A percentile compares a stretch with the other conserved stretches of the same genome.
These are phyloP conservation scores for Cosmia pyralina DNA, from an alignment of 2,888 invertebrate genomes.

Conservation along the genomic window DNA sequence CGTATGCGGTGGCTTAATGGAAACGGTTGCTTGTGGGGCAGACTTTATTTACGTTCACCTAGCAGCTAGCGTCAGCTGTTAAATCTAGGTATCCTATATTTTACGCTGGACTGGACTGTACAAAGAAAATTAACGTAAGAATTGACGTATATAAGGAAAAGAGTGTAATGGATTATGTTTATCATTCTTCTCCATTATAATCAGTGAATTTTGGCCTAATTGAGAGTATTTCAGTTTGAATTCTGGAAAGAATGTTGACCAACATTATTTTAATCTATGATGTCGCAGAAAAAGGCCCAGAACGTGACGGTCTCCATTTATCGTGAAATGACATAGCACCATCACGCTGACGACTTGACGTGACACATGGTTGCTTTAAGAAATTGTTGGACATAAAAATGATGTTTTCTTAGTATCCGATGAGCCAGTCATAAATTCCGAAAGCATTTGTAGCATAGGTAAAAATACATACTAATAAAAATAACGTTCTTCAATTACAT, in stretches of 20 bases:
- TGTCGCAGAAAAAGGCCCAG: background rate
- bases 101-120: background rate
- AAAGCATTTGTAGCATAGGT: background rate
- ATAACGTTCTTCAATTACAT: background rate
- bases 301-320: background rate
- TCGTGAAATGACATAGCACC: background rate
- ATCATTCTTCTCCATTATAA: background rate
- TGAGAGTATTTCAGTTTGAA: background rate
- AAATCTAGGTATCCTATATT: conserved; percentile 19
- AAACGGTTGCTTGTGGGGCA: conserved; percentile 47
- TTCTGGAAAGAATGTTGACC: background rate
- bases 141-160: background rate
- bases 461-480: background rate
- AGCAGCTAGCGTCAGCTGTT: conserved; percentile 10
- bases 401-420: background rate
- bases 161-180: background rate
- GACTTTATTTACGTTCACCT: conserved; percentile 43
- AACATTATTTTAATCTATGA: background rate
- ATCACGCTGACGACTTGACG: background rate
- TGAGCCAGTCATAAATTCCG: background rate
- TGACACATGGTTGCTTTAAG: background rate
- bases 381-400: background rate
- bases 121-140: background rate
- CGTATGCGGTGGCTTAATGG: conserved; percentile 58
- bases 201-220: background rate